These are phyloP conservation scores for Poeciliopsis paucimaculata DNA, from an alignment of 2,797 vertebrate species.

Conservation along the genomic window DNA sequence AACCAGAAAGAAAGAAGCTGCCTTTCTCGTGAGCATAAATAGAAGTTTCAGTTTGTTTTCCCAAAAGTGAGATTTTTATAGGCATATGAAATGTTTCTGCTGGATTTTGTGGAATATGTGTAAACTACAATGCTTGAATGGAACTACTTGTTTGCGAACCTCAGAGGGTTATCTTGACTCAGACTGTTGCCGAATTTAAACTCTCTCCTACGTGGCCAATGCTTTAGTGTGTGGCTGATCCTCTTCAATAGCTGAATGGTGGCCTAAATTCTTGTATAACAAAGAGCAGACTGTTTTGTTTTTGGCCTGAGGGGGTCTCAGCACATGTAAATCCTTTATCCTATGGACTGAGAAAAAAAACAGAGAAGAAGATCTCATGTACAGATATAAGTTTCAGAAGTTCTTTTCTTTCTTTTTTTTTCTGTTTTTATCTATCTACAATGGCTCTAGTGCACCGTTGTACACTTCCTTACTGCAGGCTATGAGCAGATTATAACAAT, in stretches of 20 bases:
- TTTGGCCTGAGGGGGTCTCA: neutral
- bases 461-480: neutral
- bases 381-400: neutral
- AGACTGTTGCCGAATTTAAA: neutral
- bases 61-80: neutral
- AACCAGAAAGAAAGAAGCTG: neutral
- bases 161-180: neutral
- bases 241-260: neutral
- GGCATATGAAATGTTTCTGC: neutral
- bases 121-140: neutral
- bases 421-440: too few relatives aligned
- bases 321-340: neutral
- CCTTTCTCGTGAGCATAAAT: neutral
- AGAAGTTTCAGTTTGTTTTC: neutral
- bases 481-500: neutral
- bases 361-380: neutral
- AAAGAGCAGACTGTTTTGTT: neutral
- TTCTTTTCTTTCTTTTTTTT: too few relatives aligned
- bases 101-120: neutral
- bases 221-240: neutral
- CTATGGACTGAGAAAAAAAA: neutral
- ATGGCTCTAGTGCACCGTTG: too few relatives aligned
- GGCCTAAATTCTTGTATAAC: slow-evolving; percentile 4
- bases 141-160: neutral
- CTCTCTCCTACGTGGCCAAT: neutral